Evolutionary conservation across 2,888 invertebrate genomes (phyloP).

Genomic region (Archips crataeganus): DNA sequence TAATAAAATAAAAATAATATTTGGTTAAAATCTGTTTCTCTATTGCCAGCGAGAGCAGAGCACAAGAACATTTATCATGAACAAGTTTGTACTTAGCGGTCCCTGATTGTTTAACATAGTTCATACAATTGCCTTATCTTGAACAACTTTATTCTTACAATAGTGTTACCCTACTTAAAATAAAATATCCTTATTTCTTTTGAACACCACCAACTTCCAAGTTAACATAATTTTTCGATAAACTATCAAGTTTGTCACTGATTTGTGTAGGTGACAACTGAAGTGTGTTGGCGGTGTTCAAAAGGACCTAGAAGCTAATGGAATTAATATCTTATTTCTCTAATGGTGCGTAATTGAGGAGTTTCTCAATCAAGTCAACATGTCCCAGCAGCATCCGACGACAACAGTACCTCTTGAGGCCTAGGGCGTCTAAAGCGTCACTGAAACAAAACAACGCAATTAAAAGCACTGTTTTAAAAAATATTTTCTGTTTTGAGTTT

Average conservation of each 20-base stretch:
- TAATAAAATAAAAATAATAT: too few relatives aligned
- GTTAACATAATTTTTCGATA: too few relatives aligned
- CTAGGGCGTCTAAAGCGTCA: slow-evolving; percentile 98
- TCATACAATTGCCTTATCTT: not conserved
- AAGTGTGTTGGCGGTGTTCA: not conserved
- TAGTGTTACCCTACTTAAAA: not conserved
- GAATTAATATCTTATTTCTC: slow-evolving; percentile 96
- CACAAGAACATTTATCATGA: too few relatives aligned
- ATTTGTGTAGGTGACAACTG: too few relatives aligned
- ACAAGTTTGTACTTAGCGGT: too few relatives aligned
- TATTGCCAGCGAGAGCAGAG: too few relatives aligned
- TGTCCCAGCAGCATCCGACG: slow-evolving; percentile 99
- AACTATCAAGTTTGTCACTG: too few relatives aligned
- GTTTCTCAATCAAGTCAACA: slow-evolving; percentile 99
- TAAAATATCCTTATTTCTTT: not conserved
- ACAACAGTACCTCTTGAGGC: slow-evolving; percentile 98
- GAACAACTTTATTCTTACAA: not conserved
- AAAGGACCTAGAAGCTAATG: not conserved
- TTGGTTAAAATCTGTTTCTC: too few relatives aligned
- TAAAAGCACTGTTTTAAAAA: not conserved
- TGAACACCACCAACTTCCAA: not conserved
- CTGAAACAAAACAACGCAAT: slow-evolving; percentile 76
- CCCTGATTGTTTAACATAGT: too few relatives aligned
- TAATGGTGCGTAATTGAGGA: slow-evolving; percentile 99
- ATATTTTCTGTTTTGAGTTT: too few relatives aligned